Evolutionary conservation across 1,140 invertebrate species (phyloP).

Genomic region (Chelonus insularis): DNA sequence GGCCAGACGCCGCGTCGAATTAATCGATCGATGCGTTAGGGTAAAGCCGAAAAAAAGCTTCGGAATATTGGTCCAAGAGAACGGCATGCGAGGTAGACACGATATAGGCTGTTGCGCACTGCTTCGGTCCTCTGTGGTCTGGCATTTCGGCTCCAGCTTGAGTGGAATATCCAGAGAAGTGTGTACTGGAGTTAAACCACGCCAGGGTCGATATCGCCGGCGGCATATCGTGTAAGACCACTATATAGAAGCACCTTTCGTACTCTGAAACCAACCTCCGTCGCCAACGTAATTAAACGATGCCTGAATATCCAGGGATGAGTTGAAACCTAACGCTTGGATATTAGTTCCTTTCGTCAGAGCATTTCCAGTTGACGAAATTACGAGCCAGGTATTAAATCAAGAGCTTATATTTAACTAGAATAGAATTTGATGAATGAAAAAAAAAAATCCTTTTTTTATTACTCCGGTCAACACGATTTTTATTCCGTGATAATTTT

Average conservation of each 20-base stretch:
- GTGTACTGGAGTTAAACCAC: background rate
- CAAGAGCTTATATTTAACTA: background rate
- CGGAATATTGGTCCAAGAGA: background rate
- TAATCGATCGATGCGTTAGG: constrained; percentile 15
- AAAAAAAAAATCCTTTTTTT: no score
- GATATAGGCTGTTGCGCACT: background rate
- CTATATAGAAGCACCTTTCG: background rate
- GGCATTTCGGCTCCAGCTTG: background rate
- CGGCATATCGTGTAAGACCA: constrained; percentile 5
- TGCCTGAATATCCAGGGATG: background rate
- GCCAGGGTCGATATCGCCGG: background rate
- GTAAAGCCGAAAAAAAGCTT: background rate
- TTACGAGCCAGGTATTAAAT: background rate
- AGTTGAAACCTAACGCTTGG: background rate
- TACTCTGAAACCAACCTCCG: background rate
- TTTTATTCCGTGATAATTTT: no score
- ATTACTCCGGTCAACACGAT: no score
- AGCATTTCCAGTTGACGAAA: background rate
- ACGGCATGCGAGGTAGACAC: background rate
- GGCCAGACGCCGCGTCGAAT: constrained; percentile 10
- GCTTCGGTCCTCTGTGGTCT: background rate
- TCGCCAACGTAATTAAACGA: background rate
- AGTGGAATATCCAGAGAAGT: background rate
- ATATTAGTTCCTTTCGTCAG: background rate
- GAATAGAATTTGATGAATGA: no score